phyloP scores from a whole-genome alignment of 2,797 vertebrate species.

The Coregonus sp. region DNA sequence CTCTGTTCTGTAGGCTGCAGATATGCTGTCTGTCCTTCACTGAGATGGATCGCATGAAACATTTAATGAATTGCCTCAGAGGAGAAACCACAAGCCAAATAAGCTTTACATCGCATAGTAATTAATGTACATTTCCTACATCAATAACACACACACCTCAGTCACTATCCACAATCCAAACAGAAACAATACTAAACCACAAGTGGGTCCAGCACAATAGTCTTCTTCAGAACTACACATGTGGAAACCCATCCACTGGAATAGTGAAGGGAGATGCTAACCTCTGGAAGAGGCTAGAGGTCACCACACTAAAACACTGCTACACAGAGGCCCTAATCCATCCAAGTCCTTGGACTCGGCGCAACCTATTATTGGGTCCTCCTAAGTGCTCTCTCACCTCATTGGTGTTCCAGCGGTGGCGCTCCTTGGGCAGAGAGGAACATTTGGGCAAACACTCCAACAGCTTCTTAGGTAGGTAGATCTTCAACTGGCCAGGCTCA shows the following conservation, averaged over 20 bases:
- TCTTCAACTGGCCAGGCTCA: slow-evolving; percentile 99
- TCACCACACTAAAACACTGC: neutral
- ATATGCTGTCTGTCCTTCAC: slow-evolving; percentile 69
- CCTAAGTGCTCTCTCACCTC: slow-evolving; percentile 80
- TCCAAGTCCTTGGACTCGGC: too few relatives aligned
- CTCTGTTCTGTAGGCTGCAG: slow-evolving; percentile 53
- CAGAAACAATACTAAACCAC: too few relatives aligned
- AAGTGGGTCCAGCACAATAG: too few relatives aligned
- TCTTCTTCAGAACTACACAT: too few relatives aligned
- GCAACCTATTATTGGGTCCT: neutral
- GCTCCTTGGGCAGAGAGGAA: slow-evolving; percentile 99
- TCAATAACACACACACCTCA: slow-evolving; percentile 71
- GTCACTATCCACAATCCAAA: too few relatives aligned
- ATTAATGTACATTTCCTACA: slow-evolving; percentile 65
- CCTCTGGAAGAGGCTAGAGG: neutral
- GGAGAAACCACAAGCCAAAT: slow-evolving; percentile 67
- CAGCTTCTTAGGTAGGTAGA: slow-evolving; percentile 99
- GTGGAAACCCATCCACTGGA: neutral
- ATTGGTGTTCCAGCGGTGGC: slow-evolving; percentile 99
- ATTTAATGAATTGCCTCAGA: too few relatives aligned
- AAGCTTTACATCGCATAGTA: slow-evolving; percentile 77
- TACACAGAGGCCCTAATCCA: too few relatives aligned
- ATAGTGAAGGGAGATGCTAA: neutral
- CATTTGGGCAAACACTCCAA: slow-evolving; percentile 99
- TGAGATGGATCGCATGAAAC: slow-evolving; percentile 70